These are phyloP conservation scores for Pseudotriccus pelzelni DNA, from an alignment of 2,797 vertebrate genomes.

Conservation along the genomic window DNA sequence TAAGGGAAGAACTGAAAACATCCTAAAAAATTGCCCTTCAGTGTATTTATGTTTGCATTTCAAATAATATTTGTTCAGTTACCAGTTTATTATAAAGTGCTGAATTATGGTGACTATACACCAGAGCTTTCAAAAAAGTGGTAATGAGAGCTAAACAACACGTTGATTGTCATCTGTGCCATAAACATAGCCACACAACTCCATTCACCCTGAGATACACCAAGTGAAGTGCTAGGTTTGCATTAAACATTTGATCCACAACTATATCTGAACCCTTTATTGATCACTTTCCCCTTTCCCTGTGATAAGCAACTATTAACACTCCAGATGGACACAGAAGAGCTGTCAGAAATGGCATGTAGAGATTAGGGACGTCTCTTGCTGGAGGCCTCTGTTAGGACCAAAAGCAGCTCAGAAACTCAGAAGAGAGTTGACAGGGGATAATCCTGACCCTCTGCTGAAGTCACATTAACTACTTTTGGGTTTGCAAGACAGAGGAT, in stretches of 20 bases:
- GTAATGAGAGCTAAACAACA: background rate
- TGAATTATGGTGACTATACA: background rate
- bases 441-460: slow-evolving; percentile 23
- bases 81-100: background rate
- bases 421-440: background rate
- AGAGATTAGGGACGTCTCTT: background rate
- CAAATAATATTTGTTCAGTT: background rate
- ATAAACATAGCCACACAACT: background rate
- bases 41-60: background rate
- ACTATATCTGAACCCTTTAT: background rate
- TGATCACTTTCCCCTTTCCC: background rate
- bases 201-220: background rate
- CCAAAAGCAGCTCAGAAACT: slow-evolving; percentile 8
- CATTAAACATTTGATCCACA: background rate
- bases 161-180: background rate
- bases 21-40: background rate
- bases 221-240: background rate
- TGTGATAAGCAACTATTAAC: background rate
- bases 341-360: background rate
- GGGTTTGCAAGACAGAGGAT: slow-evolving; percentile 37
- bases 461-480: slow-evolving; percentile 37
- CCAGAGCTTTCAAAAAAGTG: background rate
- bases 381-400: background rate
- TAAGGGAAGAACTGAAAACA: background rate
- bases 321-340: background rate